Conservation (phyloP, 2,113 vertebrate species). For the Dipodomys spectabilis region DNA sequence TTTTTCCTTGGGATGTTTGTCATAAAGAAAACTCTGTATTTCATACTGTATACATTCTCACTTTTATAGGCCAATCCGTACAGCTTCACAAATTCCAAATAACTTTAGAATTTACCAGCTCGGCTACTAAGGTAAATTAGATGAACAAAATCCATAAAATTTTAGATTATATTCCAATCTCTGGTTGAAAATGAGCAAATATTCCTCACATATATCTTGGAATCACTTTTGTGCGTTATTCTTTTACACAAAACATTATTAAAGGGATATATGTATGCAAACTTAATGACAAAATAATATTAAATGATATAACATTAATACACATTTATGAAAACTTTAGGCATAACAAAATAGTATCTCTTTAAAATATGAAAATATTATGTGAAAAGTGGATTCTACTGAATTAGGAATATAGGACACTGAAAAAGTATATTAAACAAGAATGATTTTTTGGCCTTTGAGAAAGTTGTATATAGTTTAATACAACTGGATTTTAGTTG, state of each 20-base stretch:
- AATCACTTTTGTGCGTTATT: not conserved
- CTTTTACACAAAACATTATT: slow-evolving; percentile 11
- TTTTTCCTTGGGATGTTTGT: slow-evolving; percentile 29
- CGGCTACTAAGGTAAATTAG: not conserved
- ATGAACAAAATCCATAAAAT: not conserved
- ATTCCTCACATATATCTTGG: not conserved
- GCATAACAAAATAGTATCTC: not conserved
- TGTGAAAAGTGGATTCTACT: slow-evolving; percentile 9
- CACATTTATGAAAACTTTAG: slow-evolving; percentile 1
- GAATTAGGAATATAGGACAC: not conserved
- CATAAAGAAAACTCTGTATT: slow-evolving; percentile 34
- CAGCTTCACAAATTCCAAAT: not conserved
- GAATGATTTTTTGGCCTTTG: not conserved
- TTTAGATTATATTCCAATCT: not conserved
- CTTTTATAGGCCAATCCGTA: slow-evolving; percentile 13
- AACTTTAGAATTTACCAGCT: not conserved
- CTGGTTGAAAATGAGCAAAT: not conserved
- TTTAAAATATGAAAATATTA: slow-evolving; percentile 32
- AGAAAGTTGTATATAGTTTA: not conserved
- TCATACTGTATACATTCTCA: not conserved
- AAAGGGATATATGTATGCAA: not conserved
- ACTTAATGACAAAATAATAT: slow-evolving; percentile 48
- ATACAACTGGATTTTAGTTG: slow-evolving; percentile 45
- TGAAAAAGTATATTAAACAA: not conserved
- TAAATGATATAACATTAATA: not conserved